phyloP scores from a whole-genome alignment of 2,888 invertebrate species.

The Portevinia maculata region DNA sequence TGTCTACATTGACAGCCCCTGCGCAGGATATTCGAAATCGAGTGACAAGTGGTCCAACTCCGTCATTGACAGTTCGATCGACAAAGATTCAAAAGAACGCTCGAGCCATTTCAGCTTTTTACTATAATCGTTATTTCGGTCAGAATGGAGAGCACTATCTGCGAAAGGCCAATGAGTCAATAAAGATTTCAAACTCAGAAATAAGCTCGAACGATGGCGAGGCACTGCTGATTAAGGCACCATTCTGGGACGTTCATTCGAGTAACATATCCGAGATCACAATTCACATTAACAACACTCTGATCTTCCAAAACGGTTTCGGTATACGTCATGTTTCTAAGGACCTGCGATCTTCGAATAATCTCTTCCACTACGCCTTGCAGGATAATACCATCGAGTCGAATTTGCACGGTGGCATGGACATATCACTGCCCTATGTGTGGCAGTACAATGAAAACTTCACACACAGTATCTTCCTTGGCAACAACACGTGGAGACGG shows the following conservation, averaged over 20 bases:
- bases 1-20: slow-evolving; percentile 89
- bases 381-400: slow-evolving; percentile 93
- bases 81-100: slow-evolving; percentile 91
- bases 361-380: slow-evolving; percentile 97
- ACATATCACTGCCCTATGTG: slow-evolving; percentile 95
- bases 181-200: slow-evolving; percentile 91
- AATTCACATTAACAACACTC: slow-evolving; percentile 92
- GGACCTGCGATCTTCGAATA: slow-evolving; percentile 97
- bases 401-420: slow-evolving; percentile 93
- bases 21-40: slow-evolving; percentile 88
- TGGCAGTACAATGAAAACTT: slow-evolving; percentile 98
- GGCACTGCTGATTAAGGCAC: slow-evolving; percentile 92
- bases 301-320: slow-evolving; percentile 93
- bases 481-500: slow-evolving; percentile 93
- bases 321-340: slow-evolving; percentile 95
- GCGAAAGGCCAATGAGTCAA: slow-evolving; percentile 93
- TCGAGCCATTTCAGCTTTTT: slow-evolving; percentile 91
- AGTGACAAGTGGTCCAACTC: slow-evolving; percentile 91
- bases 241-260: slow-evolving; percentile 92
- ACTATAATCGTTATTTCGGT: slow-evolving; percentile 94
- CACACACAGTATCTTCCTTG: slow-evolving; percentile 94
- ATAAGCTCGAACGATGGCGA: slow-evolving; percentile 91
- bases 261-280: slow-evolving; percentile 96
- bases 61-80: slow-evolving; percentile 88
- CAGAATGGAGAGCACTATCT: slow-evolving; percentile 93